phyloP scores from a whole-genome alignment of 2,113 vertebrate species.

The Gorilla gorilla region DNA sequence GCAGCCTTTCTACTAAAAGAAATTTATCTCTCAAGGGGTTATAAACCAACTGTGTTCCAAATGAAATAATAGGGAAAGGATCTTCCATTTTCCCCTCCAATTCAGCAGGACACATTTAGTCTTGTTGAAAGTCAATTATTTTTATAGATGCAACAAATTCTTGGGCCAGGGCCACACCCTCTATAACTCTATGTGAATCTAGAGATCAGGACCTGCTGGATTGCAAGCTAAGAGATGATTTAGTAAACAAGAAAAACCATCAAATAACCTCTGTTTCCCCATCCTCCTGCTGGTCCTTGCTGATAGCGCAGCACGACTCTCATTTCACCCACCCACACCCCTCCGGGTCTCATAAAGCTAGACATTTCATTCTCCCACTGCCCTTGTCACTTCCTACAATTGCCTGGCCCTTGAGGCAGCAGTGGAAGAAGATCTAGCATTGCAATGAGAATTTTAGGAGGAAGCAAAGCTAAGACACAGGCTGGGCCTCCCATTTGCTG shows the following conservation, averaged over 20 bases:
- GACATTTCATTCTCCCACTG: neutral
- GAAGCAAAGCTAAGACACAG: neutral
- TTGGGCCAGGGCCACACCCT: neutral
- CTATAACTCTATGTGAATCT: neutral
- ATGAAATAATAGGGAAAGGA: conserved; percentile 3
- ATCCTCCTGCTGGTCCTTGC: neutral
- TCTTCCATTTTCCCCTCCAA: neutral
- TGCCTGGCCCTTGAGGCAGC: neutral
- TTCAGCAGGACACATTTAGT: neutral
- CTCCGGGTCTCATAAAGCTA: neutral
- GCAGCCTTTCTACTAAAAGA: neutral
- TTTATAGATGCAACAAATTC: neutral
- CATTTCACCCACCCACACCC: neutral
- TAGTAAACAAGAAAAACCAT: neutral
- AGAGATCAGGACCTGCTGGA: neutral
- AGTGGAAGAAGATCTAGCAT: neutral
- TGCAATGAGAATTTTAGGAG: neutral
- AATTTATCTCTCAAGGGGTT: neutral
- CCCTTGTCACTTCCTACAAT: neutral
- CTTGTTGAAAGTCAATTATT: neutral
- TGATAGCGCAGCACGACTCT: neutral
- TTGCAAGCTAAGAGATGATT: neutral
- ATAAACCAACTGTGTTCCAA: neutral
- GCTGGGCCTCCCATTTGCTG: neutral
- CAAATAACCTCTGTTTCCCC: neutral